phyloP scores from a whole-genome alignment of 92 coral and sea anemone genomes.

The Phenganax subtilis region DNA sequence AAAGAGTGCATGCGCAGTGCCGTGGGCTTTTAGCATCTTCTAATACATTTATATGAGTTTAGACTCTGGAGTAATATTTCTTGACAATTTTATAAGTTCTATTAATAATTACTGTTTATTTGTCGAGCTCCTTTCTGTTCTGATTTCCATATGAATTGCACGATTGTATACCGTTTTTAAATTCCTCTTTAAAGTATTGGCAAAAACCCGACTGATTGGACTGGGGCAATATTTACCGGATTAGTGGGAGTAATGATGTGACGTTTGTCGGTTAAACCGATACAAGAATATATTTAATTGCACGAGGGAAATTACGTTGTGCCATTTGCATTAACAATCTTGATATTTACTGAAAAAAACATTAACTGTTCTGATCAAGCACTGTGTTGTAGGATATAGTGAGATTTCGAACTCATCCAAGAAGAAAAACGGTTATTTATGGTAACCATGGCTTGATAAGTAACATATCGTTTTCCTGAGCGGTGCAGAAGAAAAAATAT shows the following conservation, averaged over 20 bases:
- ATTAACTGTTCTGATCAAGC: background rate
- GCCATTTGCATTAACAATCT: constrained; percentile 37
- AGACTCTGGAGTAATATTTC: no score
- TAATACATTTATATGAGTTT: background rate
- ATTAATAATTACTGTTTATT: background rate
- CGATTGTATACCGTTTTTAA: background rate
- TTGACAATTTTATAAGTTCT: background rate
- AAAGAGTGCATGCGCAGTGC: background rate
- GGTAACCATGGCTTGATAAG: background rate
- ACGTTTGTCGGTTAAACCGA: constrained; percentile 29
- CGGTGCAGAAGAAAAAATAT: background rate
- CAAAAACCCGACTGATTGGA: background rate
- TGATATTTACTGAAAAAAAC: constrained; percentile 11
- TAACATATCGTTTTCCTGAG: constrained; percentile 12
- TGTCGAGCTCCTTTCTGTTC: background rate
- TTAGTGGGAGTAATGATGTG: constrained; percentile 19
- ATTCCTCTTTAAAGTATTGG: constrained; percentile 11
- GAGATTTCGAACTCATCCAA: constrained; percentile 4
- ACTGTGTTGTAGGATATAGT: background rate
- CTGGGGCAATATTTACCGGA: constrained; percentile 37
- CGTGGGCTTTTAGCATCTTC: background rate
- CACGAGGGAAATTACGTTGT: constrained; percentile 19
- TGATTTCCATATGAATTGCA: constrained; percentile 25
- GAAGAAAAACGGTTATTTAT: background rate
- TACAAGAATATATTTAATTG: constrained; percentile 37